Evolutionary conservation across 2,888 invertebrate genomes (phyloP).

Genomic region (Lordiphosa fenestrarum): DNA sequence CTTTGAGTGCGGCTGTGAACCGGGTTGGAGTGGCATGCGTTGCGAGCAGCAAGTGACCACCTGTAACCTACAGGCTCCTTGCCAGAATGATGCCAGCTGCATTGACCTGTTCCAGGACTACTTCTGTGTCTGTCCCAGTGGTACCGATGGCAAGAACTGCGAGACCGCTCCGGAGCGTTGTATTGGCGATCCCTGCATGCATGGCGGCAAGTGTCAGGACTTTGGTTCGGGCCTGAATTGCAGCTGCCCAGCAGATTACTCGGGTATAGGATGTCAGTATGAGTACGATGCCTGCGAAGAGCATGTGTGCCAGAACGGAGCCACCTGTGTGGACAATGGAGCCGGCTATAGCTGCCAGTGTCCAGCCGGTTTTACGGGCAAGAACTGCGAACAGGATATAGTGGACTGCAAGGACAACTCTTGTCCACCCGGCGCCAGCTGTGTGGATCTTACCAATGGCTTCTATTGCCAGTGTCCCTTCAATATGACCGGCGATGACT

Average conservation of each 20-base stretch:
- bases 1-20: constrained; percentile 90
- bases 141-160: constrained; percentile 97
- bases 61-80: constrained; percentile 89
- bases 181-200: constrained; percentile 90
- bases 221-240: constrained; percentile 97
- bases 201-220: constrained; percentile 96
- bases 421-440: constrained; percentile 95
- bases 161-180: constrained; percentile 95
- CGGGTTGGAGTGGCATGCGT: constrained; percentile 92
- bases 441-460: constrained; percentile 93
- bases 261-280: constrained; percentile 95
- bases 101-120: constrained; percentile 91
- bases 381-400: constrained; percentile 95
- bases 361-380: constrained; percentile 88
- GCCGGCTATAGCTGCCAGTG: constrained; percentile 92
- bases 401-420: constrained; percentile 95
- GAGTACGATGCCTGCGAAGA: constrained; percentile 96
- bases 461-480: constrained; percentile 98
- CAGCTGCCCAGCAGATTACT: constrained; percentile 91
- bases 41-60: constrained; percentile 94
- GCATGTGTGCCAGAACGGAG: constrained; percentile 95
- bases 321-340: constrained; percentile 93
- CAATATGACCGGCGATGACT: constrained; percentile 97
- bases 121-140: constrained; percentile 88
- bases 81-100: constrained; percentile 95